These are phyloP conservation scores for Pagrus major DNA, from an alignment of 2,113 vertebrate genomes.

Conservation along the genomic window DNA sequence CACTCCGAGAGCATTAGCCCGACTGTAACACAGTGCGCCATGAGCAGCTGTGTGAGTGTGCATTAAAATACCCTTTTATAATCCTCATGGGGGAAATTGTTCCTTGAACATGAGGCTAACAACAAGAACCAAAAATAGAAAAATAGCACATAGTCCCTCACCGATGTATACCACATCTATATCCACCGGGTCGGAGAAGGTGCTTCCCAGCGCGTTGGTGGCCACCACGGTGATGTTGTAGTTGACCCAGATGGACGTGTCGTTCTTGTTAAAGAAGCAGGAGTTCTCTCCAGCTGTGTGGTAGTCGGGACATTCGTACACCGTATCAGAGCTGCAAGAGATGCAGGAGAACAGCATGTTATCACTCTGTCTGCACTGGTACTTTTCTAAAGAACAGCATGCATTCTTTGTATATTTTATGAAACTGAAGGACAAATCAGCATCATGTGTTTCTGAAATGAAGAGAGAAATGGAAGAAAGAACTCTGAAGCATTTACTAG, in stretches of 20 bases:
- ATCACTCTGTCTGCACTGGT: background rate
- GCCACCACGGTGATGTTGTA: constrained; percentile 92
- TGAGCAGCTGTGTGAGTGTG: constrained; percentile 33
- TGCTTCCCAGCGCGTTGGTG: constrained; percentile 88
- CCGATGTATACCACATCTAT: constrained; percentile 92
- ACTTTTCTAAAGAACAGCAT: background rate
- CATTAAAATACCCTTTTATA: constrained; percentile 11
- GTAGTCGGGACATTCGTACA: constrained; percentile 93
- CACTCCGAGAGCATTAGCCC: constrained; percentile 6
- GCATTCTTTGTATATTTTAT: background rate
- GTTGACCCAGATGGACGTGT: constrained; percentile 89
- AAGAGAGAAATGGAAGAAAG: background rate
- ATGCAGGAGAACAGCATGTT: constrained; percentile 18
- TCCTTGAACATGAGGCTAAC: background rate
- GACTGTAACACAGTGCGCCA: background rate
- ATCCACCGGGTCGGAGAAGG: constrained; percentile 84
- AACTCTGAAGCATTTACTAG: background rate
- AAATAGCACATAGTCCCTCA: constrained; percentile 72
- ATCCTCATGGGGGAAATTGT: constrained; percentile 17
- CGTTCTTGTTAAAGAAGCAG: constrained; percentile 93
- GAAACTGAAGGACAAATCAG: background rate
- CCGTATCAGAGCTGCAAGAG: constrained; percentile 74
- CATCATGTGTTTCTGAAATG: background rate
- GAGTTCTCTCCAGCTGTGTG: constrained; percentile 89
- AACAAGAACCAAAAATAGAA: background rate